A percentile compares a stretch with the other conserved stretches of the same genome.
Evolutionary conservation across 1,140 invertebrate genomes (phyloP).

Genomic region (Papilio helenus): DNA sequence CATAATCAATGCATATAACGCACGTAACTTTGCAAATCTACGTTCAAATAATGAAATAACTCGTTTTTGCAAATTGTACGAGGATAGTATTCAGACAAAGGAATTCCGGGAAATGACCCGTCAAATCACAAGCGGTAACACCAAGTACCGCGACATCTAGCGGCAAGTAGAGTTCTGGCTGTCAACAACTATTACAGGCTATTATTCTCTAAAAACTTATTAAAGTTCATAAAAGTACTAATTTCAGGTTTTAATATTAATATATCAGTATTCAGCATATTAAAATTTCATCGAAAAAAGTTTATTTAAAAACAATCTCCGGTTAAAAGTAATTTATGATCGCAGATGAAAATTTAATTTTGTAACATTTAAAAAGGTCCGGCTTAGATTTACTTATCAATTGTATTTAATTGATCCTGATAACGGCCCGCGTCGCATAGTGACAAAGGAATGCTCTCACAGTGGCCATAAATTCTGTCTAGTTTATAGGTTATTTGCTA

Average conservation of each 20-base stretch:
- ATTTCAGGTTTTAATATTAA: no score
- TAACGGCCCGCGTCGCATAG: neutral
- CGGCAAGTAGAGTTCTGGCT: no score
- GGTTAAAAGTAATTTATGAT: neutral
- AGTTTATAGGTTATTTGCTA: neutral
- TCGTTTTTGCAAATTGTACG: neutral
- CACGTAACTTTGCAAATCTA: constrained; percentile 6
- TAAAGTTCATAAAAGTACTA: no score
- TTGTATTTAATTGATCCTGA: constrained; percentile 16
- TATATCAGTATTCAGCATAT: no score
- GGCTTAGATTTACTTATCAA: constrained; percentile 22
- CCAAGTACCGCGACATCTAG: no score
- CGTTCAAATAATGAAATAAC: neutral
- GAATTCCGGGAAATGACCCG: no score
- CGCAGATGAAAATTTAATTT: neutral
- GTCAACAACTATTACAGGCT: no score
- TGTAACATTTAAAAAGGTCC: neutral
- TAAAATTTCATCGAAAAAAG: neutral
- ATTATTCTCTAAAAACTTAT: no score
- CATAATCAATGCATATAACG: neutral
- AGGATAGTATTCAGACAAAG: neutral
- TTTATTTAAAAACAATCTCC: neutral
- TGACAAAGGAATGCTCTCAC: constrained; percentile 6
- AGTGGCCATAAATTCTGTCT: constrained; percentile 9
- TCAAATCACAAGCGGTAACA: no score